Conservation (phyloP, 1,140 invertebrate genomes). For the Drosophila oshimai region DNA sequence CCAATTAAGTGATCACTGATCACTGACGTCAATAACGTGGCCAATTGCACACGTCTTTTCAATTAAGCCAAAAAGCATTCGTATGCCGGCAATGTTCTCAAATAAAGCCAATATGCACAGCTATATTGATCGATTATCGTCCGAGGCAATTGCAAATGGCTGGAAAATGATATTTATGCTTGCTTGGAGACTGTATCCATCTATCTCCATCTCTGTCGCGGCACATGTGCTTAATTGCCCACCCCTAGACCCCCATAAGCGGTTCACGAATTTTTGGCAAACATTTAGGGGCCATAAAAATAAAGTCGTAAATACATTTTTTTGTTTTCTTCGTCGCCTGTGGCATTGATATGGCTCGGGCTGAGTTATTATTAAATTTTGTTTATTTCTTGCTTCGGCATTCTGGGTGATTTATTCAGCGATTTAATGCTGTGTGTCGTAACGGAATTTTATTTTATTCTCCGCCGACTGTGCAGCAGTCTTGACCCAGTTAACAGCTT, state of each 20-base stretch:
- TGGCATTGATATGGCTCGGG: slow-evolving; percentile 41
- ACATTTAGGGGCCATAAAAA: slow-evolving; percentile 56
- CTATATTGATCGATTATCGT: slow-evolving; percentile 19
- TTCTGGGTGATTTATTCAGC: slow-evolving; percentile 33
- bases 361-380: slow-evolving; percentile 22
- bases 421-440: slow-evolving; percentile 22
- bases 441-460: slow-evolving; percentile 35
- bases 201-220: slow-evolving; percentile 9
- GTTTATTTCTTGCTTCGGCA: slow-evolving; percentile 25
- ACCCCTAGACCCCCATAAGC: slow-evolving; percentile 14
- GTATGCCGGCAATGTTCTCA: slow-evolving; percentile 26
- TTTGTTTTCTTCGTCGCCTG: slow-evolving; percentile 30
- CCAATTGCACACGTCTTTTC: slow-evolving; percentile 5
- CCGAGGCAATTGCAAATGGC: slow-evolving; percentile 3
- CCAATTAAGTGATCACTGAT: slow-evolving; percentile 20
- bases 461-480: slow-evolving; percentile 10
- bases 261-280: slow-evolving; percentile 46
- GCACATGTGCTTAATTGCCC: slow-evolving; percentile 39
- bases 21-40: slow-evolving; percentile 39
- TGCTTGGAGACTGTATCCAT: slow-evolving; percentile 2
- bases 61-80: slow-evolving; percentile 24
- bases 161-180: slow-evolving; percentile 12
- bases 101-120: slow-evolving; percentile 15
- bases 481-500: slow-evolving; percentile 48
- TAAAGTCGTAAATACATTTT: slow-evolving; percentile 36